Conservation (phyloP, 1,140 invertebrate genomes). For the Cardiocondyla obscurior region DNA sequence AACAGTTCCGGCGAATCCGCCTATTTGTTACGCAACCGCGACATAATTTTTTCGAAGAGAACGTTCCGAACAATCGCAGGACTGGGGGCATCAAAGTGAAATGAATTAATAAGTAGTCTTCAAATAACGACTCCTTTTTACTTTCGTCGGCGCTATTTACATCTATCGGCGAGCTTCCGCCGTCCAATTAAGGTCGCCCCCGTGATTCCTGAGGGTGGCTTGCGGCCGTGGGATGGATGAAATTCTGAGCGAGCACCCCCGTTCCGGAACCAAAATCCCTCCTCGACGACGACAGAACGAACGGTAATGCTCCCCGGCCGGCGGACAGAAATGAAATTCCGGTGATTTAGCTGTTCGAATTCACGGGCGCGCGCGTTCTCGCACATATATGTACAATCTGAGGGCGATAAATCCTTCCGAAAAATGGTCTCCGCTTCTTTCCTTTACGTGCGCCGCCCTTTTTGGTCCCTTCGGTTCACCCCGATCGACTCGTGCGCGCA, state of each 20-base stretch:
- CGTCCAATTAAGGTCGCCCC: slow-evolving; percentile 55
- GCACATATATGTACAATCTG: slow-evolving; percentile 36
- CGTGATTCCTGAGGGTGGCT: slow-evolving; percentile 31
- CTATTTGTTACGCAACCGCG: not conserved
- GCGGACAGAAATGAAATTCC: slow-evolving; percentile 81
- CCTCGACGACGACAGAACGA: slow-evolving; percentile 68
- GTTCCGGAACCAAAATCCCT: slow-evolving; percentile 56
- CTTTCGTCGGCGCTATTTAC: not conserved
- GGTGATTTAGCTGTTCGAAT: slow-evolving; percentile 80
- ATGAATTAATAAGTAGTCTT: slow-evolving; percentile 10
- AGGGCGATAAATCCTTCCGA: slow-evolving; percentile 71
- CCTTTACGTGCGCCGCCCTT: slow-evolving; percentile 40
- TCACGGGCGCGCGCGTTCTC: slow-evolving; percentile 61
- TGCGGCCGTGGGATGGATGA: slow-evolving; percentile 15
- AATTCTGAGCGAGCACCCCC: slow-evolving; percentile 45
- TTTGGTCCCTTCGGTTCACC: not conserved
- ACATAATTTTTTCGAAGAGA: not conserved
- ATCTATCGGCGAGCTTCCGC: slow-evolving; percentile 1
- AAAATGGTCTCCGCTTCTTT: slow-evolving; percentile 72
- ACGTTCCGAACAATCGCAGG: not conserved
- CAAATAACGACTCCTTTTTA: not conserved
- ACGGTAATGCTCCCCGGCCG: slow-evolving; percentile 75
- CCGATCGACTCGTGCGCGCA: slow-evolving; percentile 22
- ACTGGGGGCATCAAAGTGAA: too few relatives aligned
- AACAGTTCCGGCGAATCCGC: not conserved